Conservation (phyloP, 2,888 invertebrate species). For the Synergus japonicus region DNA sequence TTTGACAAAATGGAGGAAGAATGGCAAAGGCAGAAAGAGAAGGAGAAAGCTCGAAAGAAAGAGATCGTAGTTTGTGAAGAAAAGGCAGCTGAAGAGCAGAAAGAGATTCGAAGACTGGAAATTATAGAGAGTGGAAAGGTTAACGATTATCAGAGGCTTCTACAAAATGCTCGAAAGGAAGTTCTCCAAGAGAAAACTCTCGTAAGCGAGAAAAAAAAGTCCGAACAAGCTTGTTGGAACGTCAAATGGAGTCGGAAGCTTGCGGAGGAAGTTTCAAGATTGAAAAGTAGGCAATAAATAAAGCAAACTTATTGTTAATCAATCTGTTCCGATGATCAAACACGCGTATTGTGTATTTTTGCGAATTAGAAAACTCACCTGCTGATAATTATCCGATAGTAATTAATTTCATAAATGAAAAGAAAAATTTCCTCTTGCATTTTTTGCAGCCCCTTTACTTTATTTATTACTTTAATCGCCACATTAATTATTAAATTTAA, state of each 20-base stretch:
- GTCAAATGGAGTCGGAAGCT: conserved; percentile 1
- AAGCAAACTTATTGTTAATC: neutral
- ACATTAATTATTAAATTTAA: too few relatives aligned
- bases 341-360: neutral
- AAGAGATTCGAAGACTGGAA: neutral
- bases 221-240: conserved; percentile 9
- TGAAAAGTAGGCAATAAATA: conserved; percentile 15
- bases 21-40: neutral
- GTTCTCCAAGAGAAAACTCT: neutral
- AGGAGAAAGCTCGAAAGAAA: neutral
- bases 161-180: conserved; percentile 3
- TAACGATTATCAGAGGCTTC: conserved; percentile 3
- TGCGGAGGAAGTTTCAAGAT: conserved; percentile 8
- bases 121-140: neutral
- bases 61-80: neutral
- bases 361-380: neutral
- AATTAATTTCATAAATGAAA: neutral
- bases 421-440: neutral
- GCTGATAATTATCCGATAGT: neutral
- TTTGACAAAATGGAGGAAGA: neutral
- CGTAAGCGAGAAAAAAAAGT: neutral
- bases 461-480: too few relatives aligned
- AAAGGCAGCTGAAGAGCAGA: neutral
- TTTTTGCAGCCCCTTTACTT: too few relatives aligned
- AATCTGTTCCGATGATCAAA: neutral